phyloP scores from a whole-genome alignment of 2,113 vertebrate genomes.

The Cyanistes caeruleus region DNA sequence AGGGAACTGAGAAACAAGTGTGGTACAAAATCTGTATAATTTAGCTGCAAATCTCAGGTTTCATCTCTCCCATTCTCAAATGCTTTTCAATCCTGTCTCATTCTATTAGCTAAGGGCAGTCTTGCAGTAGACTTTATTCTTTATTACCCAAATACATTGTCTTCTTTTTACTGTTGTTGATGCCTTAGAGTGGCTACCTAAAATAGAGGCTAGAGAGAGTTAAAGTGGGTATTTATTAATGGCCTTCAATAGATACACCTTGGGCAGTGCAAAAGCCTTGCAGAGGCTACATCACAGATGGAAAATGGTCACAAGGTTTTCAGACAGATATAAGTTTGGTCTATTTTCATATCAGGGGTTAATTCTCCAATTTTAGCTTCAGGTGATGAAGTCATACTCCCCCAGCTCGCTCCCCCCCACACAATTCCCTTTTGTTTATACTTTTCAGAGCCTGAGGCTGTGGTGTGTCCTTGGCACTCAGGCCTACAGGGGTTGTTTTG shows the following conservation, averaged over 20 bases:
- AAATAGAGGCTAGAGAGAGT: not conserved
- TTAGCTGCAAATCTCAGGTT: not conserved
- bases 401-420: not conserved
- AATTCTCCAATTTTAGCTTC: not conserved
- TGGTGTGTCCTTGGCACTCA: not conserved
- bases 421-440: not conserved
- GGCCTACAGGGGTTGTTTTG: not conserved
- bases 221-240: not conserved
- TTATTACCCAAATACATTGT: not conserved
- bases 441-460: not conserved
- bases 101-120: not conserved
- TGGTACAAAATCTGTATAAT: not conserved
- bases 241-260: not conserved
- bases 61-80: not conserved
- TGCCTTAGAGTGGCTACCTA: not conserved
- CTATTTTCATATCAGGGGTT: not conserved
- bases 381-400: not conserved
- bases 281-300: not conserved
- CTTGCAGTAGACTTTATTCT: not conserved
- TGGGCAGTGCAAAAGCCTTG: not conserved
- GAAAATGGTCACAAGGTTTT: rapidly evolving
- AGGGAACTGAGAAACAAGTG: not conserved
- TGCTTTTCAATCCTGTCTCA: not conserved
- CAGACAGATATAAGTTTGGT: not conserved
- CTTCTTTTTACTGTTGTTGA: not conserved